These are phyloP conservation scores for Oenanthe oenanthe DNA, from an alignment of 2,113 vertebrate species.

Conservation along the genomic window DNA sequence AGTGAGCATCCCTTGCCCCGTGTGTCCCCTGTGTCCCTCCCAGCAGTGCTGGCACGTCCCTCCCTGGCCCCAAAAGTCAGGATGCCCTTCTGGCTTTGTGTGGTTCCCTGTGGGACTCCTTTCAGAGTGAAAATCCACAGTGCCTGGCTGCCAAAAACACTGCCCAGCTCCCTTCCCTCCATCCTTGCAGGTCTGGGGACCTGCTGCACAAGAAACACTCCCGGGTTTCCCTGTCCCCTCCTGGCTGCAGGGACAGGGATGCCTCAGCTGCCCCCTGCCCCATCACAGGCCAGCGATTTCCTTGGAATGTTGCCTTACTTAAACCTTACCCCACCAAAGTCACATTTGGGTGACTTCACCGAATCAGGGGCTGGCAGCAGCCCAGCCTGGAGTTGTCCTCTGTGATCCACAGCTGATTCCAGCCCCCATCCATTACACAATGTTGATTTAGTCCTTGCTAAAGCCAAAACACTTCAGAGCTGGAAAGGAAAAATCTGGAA, in stretches of 20 bases:
- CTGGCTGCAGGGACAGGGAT: not conserved
- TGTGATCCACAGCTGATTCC: not conserved
- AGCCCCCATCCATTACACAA: not conserved
- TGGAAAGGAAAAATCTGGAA: conserved; percentile 26
- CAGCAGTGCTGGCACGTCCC: not conserved
- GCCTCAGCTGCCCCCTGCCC: not conserved
- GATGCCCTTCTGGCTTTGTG: not conserved
- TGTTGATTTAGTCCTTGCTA: not conserved
- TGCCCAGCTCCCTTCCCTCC: not conserved
- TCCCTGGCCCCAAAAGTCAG: not conserved
- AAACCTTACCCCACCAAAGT: not conserved
- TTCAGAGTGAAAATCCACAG: not conserved
- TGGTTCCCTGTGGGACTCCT: not conserved
- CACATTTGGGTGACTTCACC: not conserved
- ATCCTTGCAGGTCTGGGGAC: accelerated
- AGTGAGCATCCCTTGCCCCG: accelerated
- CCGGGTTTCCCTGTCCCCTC: not conserved
- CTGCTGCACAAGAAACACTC: not conserved
- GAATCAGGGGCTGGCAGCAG: not conserved
- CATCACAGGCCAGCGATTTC: not conserved
- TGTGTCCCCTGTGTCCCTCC: not conserved
- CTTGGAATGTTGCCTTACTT: not conserved
- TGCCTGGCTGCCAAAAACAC: not conserved
- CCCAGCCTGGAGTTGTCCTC: accelerated
- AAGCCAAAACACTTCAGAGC: conserved; percentile 3